Base-by-base conservation (phyloP, 2,888 invertebrate species). In the Drosophila pseudotakahashii region DNA sequence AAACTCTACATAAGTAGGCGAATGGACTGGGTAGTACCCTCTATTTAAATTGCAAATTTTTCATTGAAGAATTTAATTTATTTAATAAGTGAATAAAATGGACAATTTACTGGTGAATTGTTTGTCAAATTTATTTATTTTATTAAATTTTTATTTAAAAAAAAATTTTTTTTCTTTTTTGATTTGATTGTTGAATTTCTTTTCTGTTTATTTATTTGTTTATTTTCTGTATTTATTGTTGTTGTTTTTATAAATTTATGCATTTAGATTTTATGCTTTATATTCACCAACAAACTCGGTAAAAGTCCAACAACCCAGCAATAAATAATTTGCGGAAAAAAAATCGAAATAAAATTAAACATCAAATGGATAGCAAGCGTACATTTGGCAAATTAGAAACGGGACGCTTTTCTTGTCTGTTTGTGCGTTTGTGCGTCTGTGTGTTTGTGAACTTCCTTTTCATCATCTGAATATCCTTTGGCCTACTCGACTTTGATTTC, bases 381-480 rank as follows among this genome's bases (percentile, higher is more conserved):
- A 16, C 36, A 53, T 44, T 30, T 26, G 16, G 19, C 19, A 42
- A 51, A 61, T 14, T 26, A 51, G 42, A 36, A 36, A 26, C 19
- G 26, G n/a, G 26, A 30, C 13, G 32, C 39, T 39, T 11, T 26
- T 30, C 13, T 16, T 34, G 26, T 10, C 19, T 16, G 6, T 57
- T 16, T n/a, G 11, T 10, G n/a, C 9, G 26, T 26, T 23, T 44
- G 44, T 10, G n/a, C 9, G 26, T 26, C n/a, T 44, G 44, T 13
- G n/a, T 26, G 26, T 32, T 23, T 59, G 55, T 34, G 26, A 37
- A 58, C 45, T 48, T 62, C 63, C 62, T 47, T 63, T 63, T 63
- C 41, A 68, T 64, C 64, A 66, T 52, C 37, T 37, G 52, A 64
- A 64, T 64, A 66, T 52, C 52, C 44, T 66, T 68, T 41, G 55